Evolutionary conservation across 2,113 vertebrate species (phyloP).

Genomic region (Pteronura brasiliensis): DNA sequence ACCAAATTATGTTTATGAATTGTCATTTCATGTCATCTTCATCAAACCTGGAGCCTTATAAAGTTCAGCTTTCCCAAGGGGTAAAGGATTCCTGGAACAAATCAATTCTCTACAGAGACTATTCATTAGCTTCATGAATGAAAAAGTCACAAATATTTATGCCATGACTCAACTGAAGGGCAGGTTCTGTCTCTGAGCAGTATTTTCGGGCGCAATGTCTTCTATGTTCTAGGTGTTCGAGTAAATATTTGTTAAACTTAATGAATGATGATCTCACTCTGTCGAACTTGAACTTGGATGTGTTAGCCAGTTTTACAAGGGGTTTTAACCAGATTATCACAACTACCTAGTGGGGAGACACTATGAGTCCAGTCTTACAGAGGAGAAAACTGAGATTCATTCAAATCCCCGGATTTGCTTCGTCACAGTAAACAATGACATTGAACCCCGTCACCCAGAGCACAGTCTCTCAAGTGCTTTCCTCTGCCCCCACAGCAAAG

Average conservation of each 20-base stretch:
- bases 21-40: neutral
- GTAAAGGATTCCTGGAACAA: neutral
- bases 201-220: neutral
- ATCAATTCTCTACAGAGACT: neutral
- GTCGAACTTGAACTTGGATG: neutral
- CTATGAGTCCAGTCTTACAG: neutral
- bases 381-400: neutral
- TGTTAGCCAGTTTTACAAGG: neutral
- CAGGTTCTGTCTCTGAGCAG: neutral
- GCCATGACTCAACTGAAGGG: neutral
- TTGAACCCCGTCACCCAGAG: neutral
- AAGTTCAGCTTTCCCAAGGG: neutral
- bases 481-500: neutral
- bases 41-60: neutral
- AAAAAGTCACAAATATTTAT: neutral
- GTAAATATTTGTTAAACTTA: neutral
- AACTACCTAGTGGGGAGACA: neutral
- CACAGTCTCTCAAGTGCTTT: neutral
- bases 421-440: neutral
- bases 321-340: neutral
- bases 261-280: neutral
- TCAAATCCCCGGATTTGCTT: neutral
- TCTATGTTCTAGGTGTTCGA: neutral
- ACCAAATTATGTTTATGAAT: neutral
- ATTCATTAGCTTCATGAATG: neutral